These are phyloP conservation scores for Chondrosia reniformis DNA, from an alignment of 37 sponge, comb jelly and placozoan genomes.

Conservation along the genomic window DNA sequence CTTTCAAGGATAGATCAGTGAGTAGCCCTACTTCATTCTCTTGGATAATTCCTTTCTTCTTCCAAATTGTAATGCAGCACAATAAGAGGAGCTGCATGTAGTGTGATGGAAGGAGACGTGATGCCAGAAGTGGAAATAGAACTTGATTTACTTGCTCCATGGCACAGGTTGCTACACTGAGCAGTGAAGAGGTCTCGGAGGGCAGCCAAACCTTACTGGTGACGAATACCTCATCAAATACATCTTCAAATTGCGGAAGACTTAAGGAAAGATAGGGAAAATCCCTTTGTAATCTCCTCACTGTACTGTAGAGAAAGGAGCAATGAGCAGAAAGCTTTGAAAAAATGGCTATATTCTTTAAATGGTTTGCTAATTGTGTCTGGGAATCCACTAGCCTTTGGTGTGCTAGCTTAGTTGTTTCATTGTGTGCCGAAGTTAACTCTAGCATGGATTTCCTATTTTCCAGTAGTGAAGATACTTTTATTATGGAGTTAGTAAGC, in stretches of 20 bases:
- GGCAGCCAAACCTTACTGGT: not conserved
- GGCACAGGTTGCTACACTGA: not conserved
- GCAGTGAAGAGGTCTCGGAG: not conserved
- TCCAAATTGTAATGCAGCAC: not conserved
- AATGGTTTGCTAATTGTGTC: not conserved
- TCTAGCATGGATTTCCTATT: not conserved
- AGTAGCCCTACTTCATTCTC: not conserved
- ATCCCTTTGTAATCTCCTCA: no score
- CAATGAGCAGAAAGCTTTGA: not conserved
- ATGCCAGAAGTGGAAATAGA: not conserved
- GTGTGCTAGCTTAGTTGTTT: not conserved
- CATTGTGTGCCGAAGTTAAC: not conserved
- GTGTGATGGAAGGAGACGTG: not conserved
- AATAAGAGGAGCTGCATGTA: not conserved
- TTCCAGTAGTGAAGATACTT: no score
- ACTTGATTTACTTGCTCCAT: not conserved
- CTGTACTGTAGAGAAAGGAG: not conserved
- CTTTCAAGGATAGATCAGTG: not conserved
- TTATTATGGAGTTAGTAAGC: not conserved
- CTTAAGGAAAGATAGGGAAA: not conserved
- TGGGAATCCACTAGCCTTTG: not conserved
- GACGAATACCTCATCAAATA: not conserved
- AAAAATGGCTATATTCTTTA: not conserved
- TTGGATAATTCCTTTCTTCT: not conserved
- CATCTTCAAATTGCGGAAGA: constrained; percentile 4